phyloP scores from a whole-genome alignment of 2,888 invertebrate species.

The Drosophila prostipennis region DNA sequence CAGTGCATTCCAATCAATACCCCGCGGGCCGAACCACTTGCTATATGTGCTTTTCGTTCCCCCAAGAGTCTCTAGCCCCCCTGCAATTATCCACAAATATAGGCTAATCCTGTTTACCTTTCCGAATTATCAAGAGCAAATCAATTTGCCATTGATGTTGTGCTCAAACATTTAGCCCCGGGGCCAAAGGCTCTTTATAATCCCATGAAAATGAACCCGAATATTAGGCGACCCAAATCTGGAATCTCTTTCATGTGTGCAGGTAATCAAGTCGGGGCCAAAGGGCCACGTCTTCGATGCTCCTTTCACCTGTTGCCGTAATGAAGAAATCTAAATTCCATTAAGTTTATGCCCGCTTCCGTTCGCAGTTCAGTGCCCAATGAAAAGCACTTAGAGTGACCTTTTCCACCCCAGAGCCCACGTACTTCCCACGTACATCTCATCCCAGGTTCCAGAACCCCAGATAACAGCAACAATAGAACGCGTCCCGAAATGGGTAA shows the following conservation, averaged over 20 bases:
- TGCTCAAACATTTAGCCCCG: constrained; percentile 20
- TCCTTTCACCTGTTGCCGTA: constrained; percentile 49
- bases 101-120: constrained; percentile 43
- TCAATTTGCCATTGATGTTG: constrained; percentile 55
- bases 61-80: not conserved
- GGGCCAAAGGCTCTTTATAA: constrained; percentile 33
- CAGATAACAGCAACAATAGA: constrained; percentile 13
- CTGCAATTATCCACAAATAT: constrained; percentile 38
- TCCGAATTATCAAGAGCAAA: constrained; percentile 51
- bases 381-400: constrained; percentile 48
- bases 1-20: constrained; percentile 38
- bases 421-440: not conserved
- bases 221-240: constrained; percentile 48
- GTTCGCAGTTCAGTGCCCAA: constrained; percentile 39
- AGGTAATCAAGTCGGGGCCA: constrained; percentile 31
- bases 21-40: constrained; percentile 15
- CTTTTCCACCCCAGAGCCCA: constrained; percentile 25
- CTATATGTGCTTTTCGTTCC: not conserved
- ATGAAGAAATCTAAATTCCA: constrained; percentile 56
- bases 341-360: constrained; percentile 40
- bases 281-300: constrained; percentile 25
- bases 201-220: constrained; percentile 45
- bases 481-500: constrained; percentile 28
- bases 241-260: constrained; percentile 52
- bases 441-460: not conserved